A percentile compares a stretch with the other conserved stretches of the same genome.
Conservation (phyloP, 2,113 vertebrate species). For the Colius striatus region DNA sequence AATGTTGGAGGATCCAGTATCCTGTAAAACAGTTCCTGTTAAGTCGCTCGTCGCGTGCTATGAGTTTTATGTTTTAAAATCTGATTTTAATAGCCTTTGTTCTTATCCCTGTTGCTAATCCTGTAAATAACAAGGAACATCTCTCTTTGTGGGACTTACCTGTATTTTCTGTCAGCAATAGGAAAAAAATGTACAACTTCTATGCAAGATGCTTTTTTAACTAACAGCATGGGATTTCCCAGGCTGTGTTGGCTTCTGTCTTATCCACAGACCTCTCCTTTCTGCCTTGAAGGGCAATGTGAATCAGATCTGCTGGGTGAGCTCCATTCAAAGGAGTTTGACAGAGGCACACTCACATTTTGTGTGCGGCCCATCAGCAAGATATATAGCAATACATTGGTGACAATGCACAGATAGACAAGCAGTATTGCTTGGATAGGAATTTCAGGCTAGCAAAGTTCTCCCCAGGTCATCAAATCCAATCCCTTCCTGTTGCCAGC, state of each 20-base stretch:
- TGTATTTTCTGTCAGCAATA: background rate
- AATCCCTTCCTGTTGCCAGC: background rate
- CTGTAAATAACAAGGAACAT: background rate
- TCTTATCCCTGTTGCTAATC: background rate
- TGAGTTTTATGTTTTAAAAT: background rate
- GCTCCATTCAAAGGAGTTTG: background rate
- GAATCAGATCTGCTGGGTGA: background rate
- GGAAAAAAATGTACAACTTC: background rate
- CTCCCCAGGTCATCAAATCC: background rate
- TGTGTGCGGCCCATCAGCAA: background rate
- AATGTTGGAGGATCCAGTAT: background rate
- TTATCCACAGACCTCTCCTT: background rate
- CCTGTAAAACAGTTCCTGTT: background rate
- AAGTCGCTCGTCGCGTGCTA: accelerated
- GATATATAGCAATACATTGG: background rate
- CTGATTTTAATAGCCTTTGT: background rate
- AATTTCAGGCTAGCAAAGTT: background rate
- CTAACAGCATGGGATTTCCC: background rate
- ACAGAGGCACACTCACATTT: background rate
- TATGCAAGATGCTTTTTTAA: background rate
- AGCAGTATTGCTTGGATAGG: background rate
- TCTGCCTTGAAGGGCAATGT: background rate
- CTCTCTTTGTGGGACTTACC: background rate
- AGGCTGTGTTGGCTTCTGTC: background rate
- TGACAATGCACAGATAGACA: background rate